Conservation (phyloP, 2,113 vertebrate genomes). For the Sceloporus undulatus region DNA sequence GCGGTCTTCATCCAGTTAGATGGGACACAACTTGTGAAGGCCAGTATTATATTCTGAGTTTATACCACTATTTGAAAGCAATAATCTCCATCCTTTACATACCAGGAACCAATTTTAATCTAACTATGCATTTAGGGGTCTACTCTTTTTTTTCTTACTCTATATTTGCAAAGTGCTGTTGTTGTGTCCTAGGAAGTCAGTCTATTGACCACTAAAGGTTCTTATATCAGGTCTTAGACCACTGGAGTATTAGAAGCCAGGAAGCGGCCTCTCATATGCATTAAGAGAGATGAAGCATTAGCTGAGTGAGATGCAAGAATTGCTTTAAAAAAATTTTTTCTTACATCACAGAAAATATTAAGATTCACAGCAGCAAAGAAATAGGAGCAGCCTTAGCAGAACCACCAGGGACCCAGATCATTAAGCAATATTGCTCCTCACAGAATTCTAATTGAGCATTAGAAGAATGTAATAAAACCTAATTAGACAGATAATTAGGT, state of each 20-base stretch:
- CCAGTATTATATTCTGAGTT: background rate
- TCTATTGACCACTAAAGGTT: background rate
- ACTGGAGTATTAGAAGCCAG: background rate
- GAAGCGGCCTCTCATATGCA: background rate
- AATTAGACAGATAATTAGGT: conserved; percentile 28
- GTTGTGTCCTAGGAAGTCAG: background rate
- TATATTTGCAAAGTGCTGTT: background rate
- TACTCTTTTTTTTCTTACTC: background rate
- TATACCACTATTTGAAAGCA: too few relatives aligned
- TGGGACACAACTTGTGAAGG: background rate
- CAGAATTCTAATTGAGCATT: conserved; percentile 44
- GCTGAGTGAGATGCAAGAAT: conserved; percentile 20
- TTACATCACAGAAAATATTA: background rate
- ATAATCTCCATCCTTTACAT: background rate
- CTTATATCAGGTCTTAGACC: background rate
- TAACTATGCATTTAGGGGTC: background rate
- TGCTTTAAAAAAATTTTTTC: background rate
- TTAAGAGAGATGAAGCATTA: background rate
- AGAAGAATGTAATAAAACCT: conserved; percentile 22
- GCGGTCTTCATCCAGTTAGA: background rate
- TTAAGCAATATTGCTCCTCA: conserved; percentile 28
- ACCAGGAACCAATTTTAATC: background rate
- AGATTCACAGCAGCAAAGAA: conserved; percentile 12
- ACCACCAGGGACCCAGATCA: conserved; percentile 14
- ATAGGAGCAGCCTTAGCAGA: conserved; percentile 6